A percentile compares a stretch with the other conserved stretches of the same genome.
Evolutionary conservation across 2,888 invertebrate genomes (phyloP).

Genomic region (Microctonus hyperodae): DNA sequence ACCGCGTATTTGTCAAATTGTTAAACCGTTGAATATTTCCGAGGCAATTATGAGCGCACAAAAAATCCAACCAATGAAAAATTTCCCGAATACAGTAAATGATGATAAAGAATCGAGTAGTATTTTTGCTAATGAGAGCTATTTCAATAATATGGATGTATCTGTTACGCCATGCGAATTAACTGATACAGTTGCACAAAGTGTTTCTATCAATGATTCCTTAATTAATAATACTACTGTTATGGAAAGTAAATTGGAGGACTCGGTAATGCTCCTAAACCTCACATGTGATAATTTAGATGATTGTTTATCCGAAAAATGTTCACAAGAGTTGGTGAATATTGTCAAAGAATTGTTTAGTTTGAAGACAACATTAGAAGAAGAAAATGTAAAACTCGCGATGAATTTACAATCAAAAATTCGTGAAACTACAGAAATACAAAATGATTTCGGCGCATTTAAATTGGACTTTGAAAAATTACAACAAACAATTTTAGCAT

Average conservation of each 20-base stretch:
- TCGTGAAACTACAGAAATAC: conserved; percentile 51
- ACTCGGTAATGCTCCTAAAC: conserved; percentile 26
- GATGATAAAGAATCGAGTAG: conserved; percentile 46
- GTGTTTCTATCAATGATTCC: conserved; percentile 12
- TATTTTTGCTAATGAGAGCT: conserved; percentile 49
- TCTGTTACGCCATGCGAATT: conserved; percentile 33
- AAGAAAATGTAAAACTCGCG: conserved; percentile 47
- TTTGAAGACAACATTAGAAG: conserved; percentile 40
- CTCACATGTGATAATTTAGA: conserved; percentile 30
- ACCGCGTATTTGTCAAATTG: conserved; percentile 9
- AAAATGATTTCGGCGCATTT: conserved; percentile 48
- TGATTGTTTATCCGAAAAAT: conserved; percentile 30
- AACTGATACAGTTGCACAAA: conserved; percentile 20
- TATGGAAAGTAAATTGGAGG: conserved; percentile 18
- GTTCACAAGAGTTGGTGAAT: conserved; percentile 31
- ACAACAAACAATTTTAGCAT: conserved; percentile 47
- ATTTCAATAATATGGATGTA: conserved; percentile 48
- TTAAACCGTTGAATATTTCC: not conserved
- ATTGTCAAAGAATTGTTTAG: conserved; percentile 36
- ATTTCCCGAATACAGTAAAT: not conserved
- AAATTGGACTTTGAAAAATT: conserved; percentile 49
- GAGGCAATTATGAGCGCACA: not conserved
- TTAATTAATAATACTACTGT: not conserved
- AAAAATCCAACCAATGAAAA: not conserved
- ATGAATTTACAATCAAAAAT: conserved; percentile 46